A percentile compares a stretch with the other conserved stretches of the same genome.
These are phyloP conservation scores for Podabrus alpinus DNA, from an alignment of 2,888 invertebrate genomes.

Conservation along the genomic window DNA sequence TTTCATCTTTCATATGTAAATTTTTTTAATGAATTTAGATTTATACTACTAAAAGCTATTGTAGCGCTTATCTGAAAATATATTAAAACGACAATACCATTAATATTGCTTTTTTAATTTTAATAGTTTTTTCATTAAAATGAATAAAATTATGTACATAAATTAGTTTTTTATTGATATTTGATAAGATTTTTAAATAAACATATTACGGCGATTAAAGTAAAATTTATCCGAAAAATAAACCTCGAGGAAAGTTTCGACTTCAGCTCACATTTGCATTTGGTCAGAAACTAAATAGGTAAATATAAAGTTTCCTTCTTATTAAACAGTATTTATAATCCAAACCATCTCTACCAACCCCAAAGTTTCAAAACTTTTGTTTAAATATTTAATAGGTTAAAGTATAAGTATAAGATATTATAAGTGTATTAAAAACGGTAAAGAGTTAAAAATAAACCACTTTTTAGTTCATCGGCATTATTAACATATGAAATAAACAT, in stretches of 20 bases:
- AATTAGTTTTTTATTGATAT: background rate
- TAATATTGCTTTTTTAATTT: background rate
- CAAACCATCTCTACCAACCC: background rate
- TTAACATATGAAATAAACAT: background rate
- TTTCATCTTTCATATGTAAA: background rate
- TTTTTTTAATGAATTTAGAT: background rate
- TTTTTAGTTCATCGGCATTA: background rate
- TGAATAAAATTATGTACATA: background rate
- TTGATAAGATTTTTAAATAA: background rate
- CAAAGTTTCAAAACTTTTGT: background rate
- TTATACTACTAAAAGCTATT: background rate
- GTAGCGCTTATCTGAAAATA: background rate
- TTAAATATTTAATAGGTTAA: background rate
- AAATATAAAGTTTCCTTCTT: background rate
- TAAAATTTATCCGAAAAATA: background rate
- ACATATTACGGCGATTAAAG: background rate
- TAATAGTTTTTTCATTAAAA: background rate
- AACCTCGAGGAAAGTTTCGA: too few relatives aligned
- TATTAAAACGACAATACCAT: background rate
- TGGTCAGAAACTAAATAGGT: background rate
- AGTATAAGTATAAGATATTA: background rate
- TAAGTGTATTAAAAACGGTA: background rate
- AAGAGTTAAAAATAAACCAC: background rate
- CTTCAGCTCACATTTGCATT: background rate
- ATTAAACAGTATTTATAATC: background rate